Base-by-base conservation (phyloP, 2,888 invertebrate genomes). In the Lamellibrachia columna region DNA sequence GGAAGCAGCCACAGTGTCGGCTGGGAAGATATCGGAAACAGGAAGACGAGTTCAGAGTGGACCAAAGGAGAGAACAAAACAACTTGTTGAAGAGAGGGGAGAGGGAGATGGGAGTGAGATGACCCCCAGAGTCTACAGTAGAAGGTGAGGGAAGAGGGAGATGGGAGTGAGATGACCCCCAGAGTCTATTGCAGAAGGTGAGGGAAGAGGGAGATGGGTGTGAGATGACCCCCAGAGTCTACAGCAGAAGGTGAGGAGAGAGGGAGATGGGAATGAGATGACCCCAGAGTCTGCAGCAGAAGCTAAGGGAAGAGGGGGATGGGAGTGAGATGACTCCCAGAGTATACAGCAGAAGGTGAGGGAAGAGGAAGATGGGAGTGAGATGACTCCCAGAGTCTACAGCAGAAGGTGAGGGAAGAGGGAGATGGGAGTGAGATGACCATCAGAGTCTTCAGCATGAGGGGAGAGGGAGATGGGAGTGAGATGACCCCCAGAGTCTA, bases 51-150 rank as follows among this genome's bases (percentile, higher is more conserved):
- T 94, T 1, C 95, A 95, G 93, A 95, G 96, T 94, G 95, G 95
- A 0, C 95, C 95, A 4, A 95, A 95, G 93, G 96, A 96, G 93
- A 94, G 96, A 40, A 95, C 95, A 53, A 93, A 94, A 52, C 8
- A 53, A 52, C 52, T 91, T 4, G 60, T 7, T 52, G 52, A 52
- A 22, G 92, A 92, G 92, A 52, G 92, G 92, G 75, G 75, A 75
- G 75, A 75, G 6, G 75, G 75, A 75, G 75, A 75, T 75, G 75
- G 75, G n/a, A 75, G 75, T 75, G 75, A 75, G 22, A 75, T 22
- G 75, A 22, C 22, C n/a, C 75, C 75, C 15, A 22, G 75, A 75
- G 15, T 22, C 75, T 75, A n/a, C 75, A 75, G 75, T 15, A 75
- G 75, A 75, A 75, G 75, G 75, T 75, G 22, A 22, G 22, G n/a